A percentile compares a stretch with the other conserved stretches of the same genome.
phyloP scores from a whole-genome alignment of 2,797 vertebrate genomes.

The Macroramphosus scolopax region DNA sequence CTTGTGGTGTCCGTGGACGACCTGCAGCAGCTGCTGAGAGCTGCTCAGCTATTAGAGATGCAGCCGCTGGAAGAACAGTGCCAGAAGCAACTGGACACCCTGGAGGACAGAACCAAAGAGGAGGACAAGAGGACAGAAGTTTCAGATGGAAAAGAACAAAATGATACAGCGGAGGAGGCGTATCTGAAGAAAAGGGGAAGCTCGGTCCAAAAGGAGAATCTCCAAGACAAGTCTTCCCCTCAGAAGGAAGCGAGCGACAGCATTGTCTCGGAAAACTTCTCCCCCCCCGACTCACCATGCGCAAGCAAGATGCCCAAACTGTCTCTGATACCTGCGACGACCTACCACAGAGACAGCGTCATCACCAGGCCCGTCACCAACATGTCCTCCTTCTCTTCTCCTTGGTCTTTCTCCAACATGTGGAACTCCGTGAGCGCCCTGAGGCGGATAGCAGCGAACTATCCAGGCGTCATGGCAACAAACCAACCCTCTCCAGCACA shows the following conservation, averaged over 20 bases:
- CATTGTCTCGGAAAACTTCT: conserved; percentile 16
- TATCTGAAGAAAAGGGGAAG: conserved; percentile 1
- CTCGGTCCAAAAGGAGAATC: conserved; percentile 9
- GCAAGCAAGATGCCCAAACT: conserved; percentile 44
- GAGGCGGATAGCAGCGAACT: conserved; percentile 60
- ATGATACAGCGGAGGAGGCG: conserved; percentile 1
- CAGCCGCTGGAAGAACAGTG: conserved; percentile 78
- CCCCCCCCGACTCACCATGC: conserved; percentile 7
- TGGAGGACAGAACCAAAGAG: conserved; percentile 27
- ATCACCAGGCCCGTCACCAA: conserved; percentile 46
- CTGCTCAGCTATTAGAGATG: conserved; percentile 78
- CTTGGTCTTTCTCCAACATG: conserved; percentile 48
- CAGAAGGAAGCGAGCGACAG: conserved; percentile 9
- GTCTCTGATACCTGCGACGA: conserved; percentile 4
- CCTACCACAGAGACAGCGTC: conserved; percentile 52
- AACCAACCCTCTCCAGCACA: conserved; percentile 55
- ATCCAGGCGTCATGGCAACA: conserved; percentile 56
- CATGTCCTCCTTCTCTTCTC: conserved; percentile 34
- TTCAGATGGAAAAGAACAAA: conserved; percentile 29
- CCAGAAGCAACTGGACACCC: conserved; percentile 55
- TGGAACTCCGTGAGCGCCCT: conserved; percentile 66
- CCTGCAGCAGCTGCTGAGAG: conserved; percentile 72
- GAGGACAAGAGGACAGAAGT: not conserved
- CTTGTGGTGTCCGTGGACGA: conserved; percentile 78
- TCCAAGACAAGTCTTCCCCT: not conserved